phyloP scores from a whole-genome alignment of 2,888 invertebrate species.

The Amiota mariae region DNA sequence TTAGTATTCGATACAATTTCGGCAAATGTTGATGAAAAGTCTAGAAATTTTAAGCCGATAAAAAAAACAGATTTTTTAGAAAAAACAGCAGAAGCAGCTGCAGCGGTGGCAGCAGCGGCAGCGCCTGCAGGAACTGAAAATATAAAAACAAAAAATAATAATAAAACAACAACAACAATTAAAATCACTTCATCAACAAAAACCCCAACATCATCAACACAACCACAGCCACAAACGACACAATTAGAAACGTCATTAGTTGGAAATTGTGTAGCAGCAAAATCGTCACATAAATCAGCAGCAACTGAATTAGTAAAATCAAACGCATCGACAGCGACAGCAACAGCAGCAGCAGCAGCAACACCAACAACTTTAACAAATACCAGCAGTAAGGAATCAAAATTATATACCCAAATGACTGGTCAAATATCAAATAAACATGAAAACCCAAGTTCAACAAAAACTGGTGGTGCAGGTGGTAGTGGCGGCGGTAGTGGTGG shows the following conservation, averaged over 20 bases:
- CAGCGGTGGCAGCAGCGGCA: background rate
- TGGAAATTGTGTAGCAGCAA: background rate
- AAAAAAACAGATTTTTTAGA: constrained; percentile 7
- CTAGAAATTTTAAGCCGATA: constrained; percentile 14
- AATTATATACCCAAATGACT: constrained; percentile 33
- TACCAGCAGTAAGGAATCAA: background rate
- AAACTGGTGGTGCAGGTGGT: constrained; percentile 45
- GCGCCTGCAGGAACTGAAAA: background rate
- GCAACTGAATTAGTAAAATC: background rate
- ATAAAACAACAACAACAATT: constrained; percentile 7
- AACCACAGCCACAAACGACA: background rate
- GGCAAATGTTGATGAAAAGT: constrained; percentile 14
- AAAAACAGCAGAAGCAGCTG: constrained; percentile 4
- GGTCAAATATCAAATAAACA: background rate
- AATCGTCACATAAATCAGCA: background rate
- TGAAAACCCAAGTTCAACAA: background rate
- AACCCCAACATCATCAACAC: background rate
- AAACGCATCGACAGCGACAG: too few relatives aligned
- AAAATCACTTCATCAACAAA: constrained; percentile 10
- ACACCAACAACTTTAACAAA: background rate
- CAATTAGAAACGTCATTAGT: background rate
- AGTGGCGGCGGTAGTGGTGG: constrained; percentile 78
- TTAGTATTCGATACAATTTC: background rate
- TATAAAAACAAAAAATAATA: too few relatives aligned
- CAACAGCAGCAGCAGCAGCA: background rate